Base-by-base conservation (phyloP, 2,888 invertebrate genomes). In the Epinotia brunnichana region DNA sequence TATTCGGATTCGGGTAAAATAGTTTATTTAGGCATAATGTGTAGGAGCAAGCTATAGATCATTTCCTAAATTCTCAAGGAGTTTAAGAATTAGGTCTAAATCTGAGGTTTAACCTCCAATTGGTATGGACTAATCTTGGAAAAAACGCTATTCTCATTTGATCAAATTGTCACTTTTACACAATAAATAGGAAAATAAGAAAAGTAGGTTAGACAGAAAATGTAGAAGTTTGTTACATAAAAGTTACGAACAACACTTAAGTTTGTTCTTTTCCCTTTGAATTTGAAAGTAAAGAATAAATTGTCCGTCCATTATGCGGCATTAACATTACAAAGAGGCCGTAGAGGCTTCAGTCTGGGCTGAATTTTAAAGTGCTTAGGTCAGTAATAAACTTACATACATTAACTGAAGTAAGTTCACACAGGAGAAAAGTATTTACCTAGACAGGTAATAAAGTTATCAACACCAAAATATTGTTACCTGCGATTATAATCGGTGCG, bases 281-380 rank as follows among this genome's bases (percentile, higher is more conserved):
- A 51, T 56, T 70, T 59, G 48, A 17, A 21, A 57, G 54, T 54
- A 61, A 61, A 48, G 29, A 66, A 67, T 70, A 71, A 56, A 61
- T 67, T 72, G 21, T 21, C 19, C 13, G 29, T 19, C 21, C 54
- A 61, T 53, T 48, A 53, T 56, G 59, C 59, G 13, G 64, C 39
- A 71, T 71, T 71, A 71, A 59, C 59, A 71, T 71, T 41, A 66
- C 67, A 67, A 62, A 72, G 67, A 48, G 35, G 17, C 21, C n/a
- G 29, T 29, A 15, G 41, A 56, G 62, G 17, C 61, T 35, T 51
- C 41, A 35, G 60, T 21, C 61, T 48, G 60, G 53, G 19, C 48
- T 51, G 53, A 60, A 60, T 53, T 60, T 54, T 54, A 41, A 29
- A 66, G 41, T 44, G 41, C 53, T 59, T 29, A 60, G 29, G 41